A percentile compares a stretch with the other conserved stretches of the same genome.
These are phyloP conservation scores for Leptinotarsa haldemani DNA, from an alignment of 2,888 invertebrate species.

Conservation along the genomic window DNA sequence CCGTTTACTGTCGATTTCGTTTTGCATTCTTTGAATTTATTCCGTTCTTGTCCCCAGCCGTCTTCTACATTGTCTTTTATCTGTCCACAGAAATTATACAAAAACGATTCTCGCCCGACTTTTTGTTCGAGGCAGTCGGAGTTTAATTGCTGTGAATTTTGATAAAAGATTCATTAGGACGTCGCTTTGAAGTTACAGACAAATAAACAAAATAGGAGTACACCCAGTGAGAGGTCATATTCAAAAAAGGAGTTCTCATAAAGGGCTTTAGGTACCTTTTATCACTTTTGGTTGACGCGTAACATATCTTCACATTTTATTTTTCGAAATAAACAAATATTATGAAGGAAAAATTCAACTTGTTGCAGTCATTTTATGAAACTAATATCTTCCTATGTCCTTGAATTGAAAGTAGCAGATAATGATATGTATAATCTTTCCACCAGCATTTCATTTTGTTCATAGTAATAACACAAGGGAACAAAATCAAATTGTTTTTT, in stretches of 20 bases:
- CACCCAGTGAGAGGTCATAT: background rate
- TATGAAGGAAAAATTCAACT: too few species aligned
- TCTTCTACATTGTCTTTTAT: conserved; percentile 33
- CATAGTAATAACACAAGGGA: too few species aligned
- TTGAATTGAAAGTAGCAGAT: too few species aligned
- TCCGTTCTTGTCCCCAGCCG: conserved; percentile 35
- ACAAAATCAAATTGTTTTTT: too few species aligned
- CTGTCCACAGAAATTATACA: conserved; percentile 36
- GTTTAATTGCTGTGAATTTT: conserved; percentile 40
- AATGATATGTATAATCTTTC: too few species aligned
- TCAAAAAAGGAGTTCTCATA: background rate
- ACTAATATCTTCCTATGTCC: too few species aligned
- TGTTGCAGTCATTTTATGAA: too few species aligned
- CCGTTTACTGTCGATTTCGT: conserved; percentile 41
- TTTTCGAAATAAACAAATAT: too few species aligned
- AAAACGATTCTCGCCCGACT: conserved; percentile 29
- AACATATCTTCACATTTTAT: too few species aligned
- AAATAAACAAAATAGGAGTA: conserved; percentile 18
- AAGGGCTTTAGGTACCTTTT: too few species aligned
- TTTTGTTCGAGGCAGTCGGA: conserved; percentile 30
- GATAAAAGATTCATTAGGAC: conserved; percentile 38
- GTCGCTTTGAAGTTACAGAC: conserved; percentile 15
- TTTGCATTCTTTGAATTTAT: conserved; percentile 40
- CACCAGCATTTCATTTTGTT: too few species aligned
- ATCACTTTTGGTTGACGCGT: too few species aligned